Conservation (phyloP, 35 echinoderm and acorn worm species). For the Ophiothrix spiculata region DNA sequence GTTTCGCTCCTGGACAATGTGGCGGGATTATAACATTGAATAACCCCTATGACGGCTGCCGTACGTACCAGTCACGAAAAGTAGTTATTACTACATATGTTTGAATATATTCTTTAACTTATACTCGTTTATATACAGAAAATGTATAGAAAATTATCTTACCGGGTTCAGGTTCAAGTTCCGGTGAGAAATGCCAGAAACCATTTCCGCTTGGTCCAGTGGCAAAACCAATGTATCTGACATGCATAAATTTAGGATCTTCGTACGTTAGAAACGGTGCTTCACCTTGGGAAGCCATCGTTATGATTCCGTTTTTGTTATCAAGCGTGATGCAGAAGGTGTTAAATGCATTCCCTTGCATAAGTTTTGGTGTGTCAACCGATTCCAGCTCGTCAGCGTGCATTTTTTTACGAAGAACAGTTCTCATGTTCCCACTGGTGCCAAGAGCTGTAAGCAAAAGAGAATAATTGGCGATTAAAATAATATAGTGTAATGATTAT, state of each 20-base stretch:
- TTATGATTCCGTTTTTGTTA: not conserved
- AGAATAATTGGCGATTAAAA: too few relatives aligned
- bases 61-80: too few relatives aligned
- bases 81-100: too few relatives aligned
- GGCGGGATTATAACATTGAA: too few relatives aligned
- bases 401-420: not conserved
- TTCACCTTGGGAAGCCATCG: not conserved
- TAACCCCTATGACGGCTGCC: too few relatives aligned
- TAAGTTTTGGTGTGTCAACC: not conserved
- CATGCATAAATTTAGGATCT: not conserved
- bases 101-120: too few relatives aligned
- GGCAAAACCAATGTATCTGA: not conserved
- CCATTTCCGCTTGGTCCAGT: not conserved
- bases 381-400: not conserved
- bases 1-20: too few relatives aligned
- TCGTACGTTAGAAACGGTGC: not conserved
- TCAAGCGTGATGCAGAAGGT: not conserved
- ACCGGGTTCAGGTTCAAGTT: not conserved
- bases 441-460: not conserved
- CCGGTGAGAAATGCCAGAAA: not conserved
- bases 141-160: too few relatives aligned
- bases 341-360: not conserved
- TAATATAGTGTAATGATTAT: too few relatives aligned
- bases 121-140: too few relatives aligned
- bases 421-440: not conserved